These are phyloP conservation scores for Psilopsiagon aurifrons DNA, from an alignment of 2,113 vertebrate species.

Conservation along the genomic window DNA sequence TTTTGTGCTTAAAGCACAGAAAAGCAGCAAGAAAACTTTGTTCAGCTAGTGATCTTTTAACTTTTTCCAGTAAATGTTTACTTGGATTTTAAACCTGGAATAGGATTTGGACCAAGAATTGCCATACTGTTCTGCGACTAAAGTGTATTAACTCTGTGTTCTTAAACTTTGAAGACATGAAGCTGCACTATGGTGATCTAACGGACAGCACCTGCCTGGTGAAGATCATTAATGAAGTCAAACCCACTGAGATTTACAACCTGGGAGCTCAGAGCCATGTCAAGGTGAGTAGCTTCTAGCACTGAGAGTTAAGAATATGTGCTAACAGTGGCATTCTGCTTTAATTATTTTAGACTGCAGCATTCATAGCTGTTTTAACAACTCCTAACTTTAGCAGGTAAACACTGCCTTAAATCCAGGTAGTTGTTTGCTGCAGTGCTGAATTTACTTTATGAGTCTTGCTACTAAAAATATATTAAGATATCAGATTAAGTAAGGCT, in stretches of 20 bases:
- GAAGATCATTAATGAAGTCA: conserved; percentile 97
- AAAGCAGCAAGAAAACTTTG: not conserved
- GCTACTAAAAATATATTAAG: not conserved
- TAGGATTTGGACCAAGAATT: not conserved
- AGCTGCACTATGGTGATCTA: conserved; percentile 95
- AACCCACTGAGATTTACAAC: conserved; percentile 95
- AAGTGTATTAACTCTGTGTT: conserved; percentile 31
- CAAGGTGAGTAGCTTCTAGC: conserved; percentile 80
- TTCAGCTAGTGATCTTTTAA: not conserved
- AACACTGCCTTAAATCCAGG: not conserved
- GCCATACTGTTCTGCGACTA: not conserved
- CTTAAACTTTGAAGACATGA: conserved; percentile 87
- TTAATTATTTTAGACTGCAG: not conserved
- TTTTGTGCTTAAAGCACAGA: not conserved
- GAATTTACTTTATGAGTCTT: not conserved
- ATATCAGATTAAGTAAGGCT: not conserved
- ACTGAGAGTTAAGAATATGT: not conserved
- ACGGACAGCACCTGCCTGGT: conserved; percentile 98
- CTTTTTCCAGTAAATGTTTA: not conserved
- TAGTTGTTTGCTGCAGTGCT: not conserved
- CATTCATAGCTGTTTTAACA: not conserved
- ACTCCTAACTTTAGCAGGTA: not conserved
- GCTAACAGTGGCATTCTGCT: not conserved
- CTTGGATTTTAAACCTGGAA: not conserved
- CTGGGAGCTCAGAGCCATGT: conserved; percentile 97